These are phyloP conservation scores for Acanthosepion esculentum DNA, from an alignment of 2,888 invertebrate genomes.

Conservation along the genomic window DNA sequence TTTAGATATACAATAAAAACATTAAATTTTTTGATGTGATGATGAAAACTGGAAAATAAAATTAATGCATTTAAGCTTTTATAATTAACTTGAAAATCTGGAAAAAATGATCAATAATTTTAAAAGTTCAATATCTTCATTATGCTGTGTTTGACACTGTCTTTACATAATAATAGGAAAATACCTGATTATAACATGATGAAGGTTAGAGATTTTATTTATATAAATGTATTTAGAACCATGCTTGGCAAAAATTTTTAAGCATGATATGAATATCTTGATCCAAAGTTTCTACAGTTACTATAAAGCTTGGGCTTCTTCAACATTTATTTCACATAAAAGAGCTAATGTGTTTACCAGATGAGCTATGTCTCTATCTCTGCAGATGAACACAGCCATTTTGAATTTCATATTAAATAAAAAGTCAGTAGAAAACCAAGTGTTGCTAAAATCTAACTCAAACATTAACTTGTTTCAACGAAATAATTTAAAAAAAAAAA, in stretches of 20 bases:
- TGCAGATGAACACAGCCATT: not conserved
- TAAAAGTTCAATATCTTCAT: too few species aligned
- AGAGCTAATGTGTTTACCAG: not conserved
- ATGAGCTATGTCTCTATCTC: too few species aligned
- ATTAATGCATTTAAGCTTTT: too few species aligned
- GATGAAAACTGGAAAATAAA: not conserved
- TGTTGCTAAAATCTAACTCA: not conserved
- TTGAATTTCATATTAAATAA: not conserved
- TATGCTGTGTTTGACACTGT: too few species aligned
- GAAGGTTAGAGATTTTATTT: too few species aligned
- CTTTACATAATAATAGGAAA: too few species aligned
- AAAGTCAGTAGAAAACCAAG: not conserved
- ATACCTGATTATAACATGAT: too few species aligned
- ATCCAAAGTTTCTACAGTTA: not conserved
- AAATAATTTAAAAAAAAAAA: not conserved
- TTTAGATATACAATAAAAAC: not conserved
- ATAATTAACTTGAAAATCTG: too few species aligned
- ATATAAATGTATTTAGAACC: not conserved
- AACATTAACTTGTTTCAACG: not conserved
- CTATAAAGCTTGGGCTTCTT: constrained; percentile 11
- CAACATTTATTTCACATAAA: not conserved
- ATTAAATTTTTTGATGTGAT: not conserved
- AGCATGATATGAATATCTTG: not conserved
- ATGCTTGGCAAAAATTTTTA: not conserved
- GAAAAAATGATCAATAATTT: too few species aligned